Percentiles rank a stretch among this genome's conserved stretches.
These are phyloP conservation scores for Embidobia sp. DNA, from an alignment of 2,888 invertebrate genomes.

Conservation along the genomic window DNA sequence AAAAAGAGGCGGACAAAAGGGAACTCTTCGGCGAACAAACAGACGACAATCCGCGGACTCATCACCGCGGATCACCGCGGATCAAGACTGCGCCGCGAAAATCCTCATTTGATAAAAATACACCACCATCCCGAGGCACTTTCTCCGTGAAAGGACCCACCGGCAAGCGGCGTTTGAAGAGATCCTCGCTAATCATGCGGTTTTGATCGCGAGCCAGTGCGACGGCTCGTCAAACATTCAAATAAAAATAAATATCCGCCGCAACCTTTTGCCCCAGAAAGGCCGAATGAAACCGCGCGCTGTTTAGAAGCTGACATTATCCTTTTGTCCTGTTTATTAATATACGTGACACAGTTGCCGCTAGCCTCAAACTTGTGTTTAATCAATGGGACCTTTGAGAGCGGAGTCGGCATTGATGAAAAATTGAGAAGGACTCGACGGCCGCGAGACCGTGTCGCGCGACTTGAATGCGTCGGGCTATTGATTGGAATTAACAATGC, in stretches of 20 bases:
- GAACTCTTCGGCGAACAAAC: no score
- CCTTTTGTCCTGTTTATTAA: slow-evolving; percentile 60
- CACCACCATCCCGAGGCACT: background rate
- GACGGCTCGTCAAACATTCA: slow-evolving; percentile 16
- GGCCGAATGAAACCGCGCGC: background rate
- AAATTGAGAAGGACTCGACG: slow-evolving; percentile 39
- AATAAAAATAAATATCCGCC: slow-evolving; percentile 21
- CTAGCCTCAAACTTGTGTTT: slow-evolving; percentile 47
- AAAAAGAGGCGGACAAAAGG: slow-evolving; percentile 15
- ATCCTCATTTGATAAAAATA: slow-evolving; percentile 41
- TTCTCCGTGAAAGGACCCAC: background rate
- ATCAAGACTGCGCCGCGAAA: slow-evolving; percentile 24
- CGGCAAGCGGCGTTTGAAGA: no score
- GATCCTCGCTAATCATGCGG: slow-evolving; percentile 10
- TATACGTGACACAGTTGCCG: slow-evolving; percentile 51
- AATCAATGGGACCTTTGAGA: slow-evolving; percentile 52
- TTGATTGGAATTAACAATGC: slow-evolving; percentile 43
- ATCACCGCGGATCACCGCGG: slow-evolving; percentile 48
- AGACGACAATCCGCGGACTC: slow-evolving; percentile 40
- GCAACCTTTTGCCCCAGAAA: slow-evolving; percentile 45
- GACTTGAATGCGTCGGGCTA: slow-evolving; percentile 11
- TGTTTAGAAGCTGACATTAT: slow-evolving; percentile 52
- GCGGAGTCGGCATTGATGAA: slow-evolving; percentile 35
- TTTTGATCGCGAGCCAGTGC: slow-evolving; percentile 10
- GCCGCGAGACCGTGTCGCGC: background rate